phyloP scores from a whole-genome alignment of 2,113 vertebrate genomes.

The Amblyornis subalaris region DNA sequence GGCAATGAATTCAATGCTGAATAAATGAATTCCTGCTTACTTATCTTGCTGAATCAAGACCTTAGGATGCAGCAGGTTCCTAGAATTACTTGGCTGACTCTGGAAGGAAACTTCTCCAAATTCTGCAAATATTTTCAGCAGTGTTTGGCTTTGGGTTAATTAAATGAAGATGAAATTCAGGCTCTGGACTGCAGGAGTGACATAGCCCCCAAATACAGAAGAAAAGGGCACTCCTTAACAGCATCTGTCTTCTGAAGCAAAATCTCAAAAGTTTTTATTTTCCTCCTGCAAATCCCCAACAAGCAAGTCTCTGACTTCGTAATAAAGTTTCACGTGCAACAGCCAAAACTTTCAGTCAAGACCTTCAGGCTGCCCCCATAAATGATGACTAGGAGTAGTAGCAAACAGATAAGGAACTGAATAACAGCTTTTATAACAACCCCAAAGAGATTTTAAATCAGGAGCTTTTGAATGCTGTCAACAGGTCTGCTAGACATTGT shows the following conservation, averaged over 20 bases:
- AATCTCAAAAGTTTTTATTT: constrained; percentile 18
- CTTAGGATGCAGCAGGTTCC: constrained; percentile 5
- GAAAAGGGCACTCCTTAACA: neutral
- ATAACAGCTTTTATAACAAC: constrained; percentile 1
- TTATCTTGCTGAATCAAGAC: constrained; percentile 1
- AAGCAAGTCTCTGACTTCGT: neutral
- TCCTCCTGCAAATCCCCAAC: neutral
- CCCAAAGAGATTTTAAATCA: neutral
- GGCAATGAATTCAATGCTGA: neutral
- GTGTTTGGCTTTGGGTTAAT: neutral
- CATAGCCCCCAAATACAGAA: neutral
- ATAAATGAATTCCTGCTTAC: neutral
- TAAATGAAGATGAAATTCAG: neutral
- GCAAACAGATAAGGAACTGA: neutral
- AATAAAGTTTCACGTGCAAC: neutral
- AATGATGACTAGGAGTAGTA: neutral
- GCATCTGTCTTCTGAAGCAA: constrained; percentile 2
- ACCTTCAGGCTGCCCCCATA: neutral
- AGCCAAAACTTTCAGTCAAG: constrained; percentile 15
- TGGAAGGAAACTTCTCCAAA: neutral
- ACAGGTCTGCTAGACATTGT: neutral
- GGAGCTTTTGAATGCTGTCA: neutral
- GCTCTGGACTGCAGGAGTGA: neutral
- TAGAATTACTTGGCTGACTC: constrained; percentile 19
- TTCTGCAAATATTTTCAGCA: neutral